Percentiles rank a stretch among this genome's conserved stretches.
phyloP scores from a whole-genome alignment of 2,113 vertebrate species.

The Meleagris gallopavo region DNA sequence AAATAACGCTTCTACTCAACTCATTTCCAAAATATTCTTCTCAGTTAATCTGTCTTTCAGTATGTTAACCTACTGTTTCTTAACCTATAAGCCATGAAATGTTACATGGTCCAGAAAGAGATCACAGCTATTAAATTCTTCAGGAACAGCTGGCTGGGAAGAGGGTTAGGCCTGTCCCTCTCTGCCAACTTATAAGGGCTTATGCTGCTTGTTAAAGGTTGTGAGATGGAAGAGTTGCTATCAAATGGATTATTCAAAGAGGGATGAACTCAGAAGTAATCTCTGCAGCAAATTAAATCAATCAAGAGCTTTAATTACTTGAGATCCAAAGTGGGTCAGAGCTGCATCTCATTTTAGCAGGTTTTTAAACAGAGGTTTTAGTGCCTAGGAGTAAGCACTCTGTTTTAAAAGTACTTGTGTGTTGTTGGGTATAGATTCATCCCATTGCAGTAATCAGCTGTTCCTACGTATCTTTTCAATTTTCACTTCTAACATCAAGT shows the following conservation, averaged over 20 bases:
- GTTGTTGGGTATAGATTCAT: not conserved
- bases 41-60: not conserved
- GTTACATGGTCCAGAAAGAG: not conserved
- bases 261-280: not conserved
- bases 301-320: not conserved
- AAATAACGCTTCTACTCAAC: not conserved
- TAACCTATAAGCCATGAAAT: not conserved
- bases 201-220: not conserved
- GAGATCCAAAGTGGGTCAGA: not conserved
- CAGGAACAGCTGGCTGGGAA: not conserved
- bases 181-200: not conserved
- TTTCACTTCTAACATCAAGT: not conserved
- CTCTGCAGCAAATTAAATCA: not conserved
- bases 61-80: not conserved
- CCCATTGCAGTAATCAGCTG: rapidly evolving
- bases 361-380: not conserved
- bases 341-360: not conserved
- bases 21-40: not conserved
- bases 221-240: not conserved
- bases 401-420: not conserved
- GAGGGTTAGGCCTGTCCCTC: not conserved
- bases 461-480: not conserved
- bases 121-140: not conserved
- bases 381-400: rapidly evolving
- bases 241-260: not conserved